Evolutionary conservation across 2,888 invertebrate species (phyloP), one percentile per base, ranked within the genome.

Genomic region (Drosophila emarginata): DNA sequence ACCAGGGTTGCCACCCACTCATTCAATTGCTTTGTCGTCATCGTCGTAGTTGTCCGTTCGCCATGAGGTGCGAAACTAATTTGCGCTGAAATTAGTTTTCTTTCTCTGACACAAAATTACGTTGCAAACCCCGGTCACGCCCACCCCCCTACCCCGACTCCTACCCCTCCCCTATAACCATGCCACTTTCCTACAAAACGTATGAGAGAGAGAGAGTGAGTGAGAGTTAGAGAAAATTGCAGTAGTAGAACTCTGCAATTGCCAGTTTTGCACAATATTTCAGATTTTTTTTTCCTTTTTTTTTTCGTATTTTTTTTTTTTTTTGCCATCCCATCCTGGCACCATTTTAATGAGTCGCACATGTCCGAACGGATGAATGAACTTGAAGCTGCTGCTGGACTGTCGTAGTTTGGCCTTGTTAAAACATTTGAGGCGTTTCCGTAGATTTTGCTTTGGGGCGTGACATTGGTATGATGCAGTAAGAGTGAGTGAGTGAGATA

Each of bases 21-120:
- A 82, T 88, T 87, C 61, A 85, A 88, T 77, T 77, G 88, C 86
- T 77, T 69, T 82, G 77, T 79, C 72, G 45, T 62, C 23, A 56
- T 63, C 23, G 57, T 36, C 87, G 12, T 45, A 18, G 45, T 45
- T 21, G 45, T 45, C 45, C 45, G 80, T 75, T 77, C 69, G 63
- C 61, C 70, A 74, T 81, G 84, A 85, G 84, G 84, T 85, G 84
- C 84, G 84, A 85, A 84, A 87, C 84, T 87, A 85, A 85, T 85
- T 85, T 85, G 87, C 87, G 79, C 89, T 79, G 87, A 88, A 85
- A 85, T 85, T 88, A 85, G 84, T 85, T 85, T 85, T 85, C 84
- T 87, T 85, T 87, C 79, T 74, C 69, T 74, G 69, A 57, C 73
- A 61, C 54, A 83, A 79, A 79, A 80, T 72, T 76, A 68, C 69